These are phyloP conservation scores for Rhinella marina DNA, from an alignment of 2,797 vertebrate species.

Conservation along the genomic window DNA sequence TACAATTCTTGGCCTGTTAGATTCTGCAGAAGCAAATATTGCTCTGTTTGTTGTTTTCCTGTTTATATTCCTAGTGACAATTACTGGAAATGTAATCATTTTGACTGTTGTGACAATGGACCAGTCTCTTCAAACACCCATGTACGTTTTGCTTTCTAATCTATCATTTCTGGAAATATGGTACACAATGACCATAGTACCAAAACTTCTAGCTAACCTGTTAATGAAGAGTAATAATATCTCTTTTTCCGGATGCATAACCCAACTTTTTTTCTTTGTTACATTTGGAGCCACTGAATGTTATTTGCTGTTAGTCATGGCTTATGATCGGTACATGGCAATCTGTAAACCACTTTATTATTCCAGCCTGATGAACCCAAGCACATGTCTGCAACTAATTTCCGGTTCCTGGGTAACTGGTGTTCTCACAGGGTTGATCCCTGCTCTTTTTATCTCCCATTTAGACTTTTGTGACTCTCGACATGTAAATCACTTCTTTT, in stretches of 20 bases:
- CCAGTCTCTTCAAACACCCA: constrained; percentile 41
- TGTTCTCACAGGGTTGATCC: constrained; percentile 58
- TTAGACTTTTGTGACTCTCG: constrained; percentile 59
- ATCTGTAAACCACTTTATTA: constrained; percentile 67
- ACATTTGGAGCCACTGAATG: constrained; percentile 64
- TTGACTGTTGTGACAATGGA: constrained; percentile 51
- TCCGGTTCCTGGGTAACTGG: constrained; percentile 64
- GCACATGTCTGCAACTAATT: constrained; percentile 60
- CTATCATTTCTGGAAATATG: constrained; percentile 63
- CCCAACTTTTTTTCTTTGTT: constrained; percentile 61
- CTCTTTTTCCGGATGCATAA: constrained; percentile 54
- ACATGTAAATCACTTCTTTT: constrained; percentile 59
- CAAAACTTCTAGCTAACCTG: constrained; percentile 57
- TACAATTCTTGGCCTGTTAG: constrained; percentile 61
- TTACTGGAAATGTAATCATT: constrained; percentile 53
- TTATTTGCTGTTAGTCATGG: constrained; percentile 66
- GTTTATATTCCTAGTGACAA: constrained; percentile 41
- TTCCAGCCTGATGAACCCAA: constrained; percentile 62
- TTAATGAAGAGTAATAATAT: constrained; percentile 25
- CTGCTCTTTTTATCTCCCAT: constrained; percentile 43
- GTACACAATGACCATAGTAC: constrained; percentile 61
- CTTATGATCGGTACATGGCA: constrained; percentile 65
- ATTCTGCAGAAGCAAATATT: constrained; percentile 6
- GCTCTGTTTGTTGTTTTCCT: constrained; percentile 53
- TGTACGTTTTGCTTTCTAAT: constrained; percentile 56